Percentiles rank a stretch among this genome's conserved stretches.
Evolutionary conservation across 2,888 invertebrate genomes (phyloP).

Genomic region (Timema cristinae): DNA sequence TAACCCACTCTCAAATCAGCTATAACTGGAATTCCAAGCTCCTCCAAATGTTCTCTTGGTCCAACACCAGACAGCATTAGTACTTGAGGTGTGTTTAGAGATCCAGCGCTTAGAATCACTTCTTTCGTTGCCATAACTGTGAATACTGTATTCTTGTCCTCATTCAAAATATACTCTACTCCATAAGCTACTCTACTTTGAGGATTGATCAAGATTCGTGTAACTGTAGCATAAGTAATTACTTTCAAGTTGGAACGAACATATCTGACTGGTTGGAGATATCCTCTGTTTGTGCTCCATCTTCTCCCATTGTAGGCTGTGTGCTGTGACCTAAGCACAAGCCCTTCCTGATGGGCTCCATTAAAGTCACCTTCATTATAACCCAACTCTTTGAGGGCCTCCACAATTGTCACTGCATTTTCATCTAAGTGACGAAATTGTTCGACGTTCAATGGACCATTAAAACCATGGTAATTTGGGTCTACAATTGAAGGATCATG

Average conservation of each 20-base stretch:
- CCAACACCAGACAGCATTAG: constrained; percentile 4
- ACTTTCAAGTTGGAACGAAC: background rate
- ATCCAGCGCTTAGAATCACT: background rate
- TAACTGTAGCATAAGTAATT: background rate
- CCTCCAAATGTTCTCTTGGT: constrained; percentile 1
- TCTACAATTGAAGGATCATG: background rate
- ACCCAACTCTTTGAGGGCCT: background rate
- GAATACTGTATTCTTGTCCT: background rate
- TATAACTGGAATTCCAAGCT: background rate
- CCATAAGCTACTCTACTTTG: background rate
- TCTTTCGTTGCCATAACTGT: background rate
- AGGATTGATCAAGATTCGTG: background rate
- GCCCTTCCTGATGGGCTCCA: background rate
- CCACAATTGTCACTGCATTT: background rate
- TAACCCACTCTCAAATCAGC: background rate
- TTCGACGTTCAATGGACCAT: background rate
- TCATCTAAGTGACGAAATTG: background rate
- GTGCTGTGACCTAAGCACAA: background rate
- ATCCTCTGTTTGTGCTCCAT: background rate
- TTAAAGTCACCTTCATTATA: background rate
- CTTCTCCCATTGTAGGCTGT: background rate
- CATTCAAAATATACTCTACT: background rate
- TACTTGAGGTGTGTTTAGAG: background rate
- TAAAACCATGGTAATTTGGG: background rate
- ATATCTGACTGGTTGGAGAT: background rate